Percentiles rank a stretch among this genome's conserved stretches.
These are phyloP conservation scores for Polydrusus cervinus DNA, from an alignment of 2,888 invertebrate species.

Conservation along the genomic window DNA sequence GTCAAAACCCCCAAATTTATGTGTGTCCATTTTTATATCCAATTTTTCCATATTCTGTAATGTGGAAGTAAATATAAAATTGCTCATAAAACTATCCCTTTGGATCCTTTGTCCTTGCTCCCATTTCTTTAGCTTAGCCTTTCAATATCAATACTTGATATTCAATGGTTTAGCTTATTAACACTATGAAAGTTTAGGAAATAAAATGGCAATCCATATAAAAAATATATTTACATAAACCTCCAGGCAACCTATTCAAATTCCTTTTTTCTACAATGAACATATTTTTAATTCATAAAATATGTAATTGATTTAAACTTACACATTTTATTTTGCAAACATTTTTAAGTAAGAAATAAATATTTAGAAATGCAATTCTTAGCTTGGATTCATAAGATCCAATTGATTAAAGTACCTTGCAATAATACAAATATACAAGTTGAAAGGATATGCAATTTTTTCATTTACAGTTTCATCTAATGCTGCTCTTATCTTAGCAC, in stretches of 20 bases:
- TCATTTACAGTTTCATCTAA: slow-evolving; percentile 66
- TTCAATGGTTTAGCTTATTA: too few relatives aligned
- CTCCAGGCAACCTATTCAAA: too few relatives aligned
- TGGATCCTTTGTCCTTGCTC: neutral
- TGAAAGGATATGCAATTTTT: slow-evolving; percentile 74
- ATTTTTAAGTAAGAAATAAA: too few relatives aligned
- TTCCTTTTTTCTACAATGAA: too few relatives aligned
- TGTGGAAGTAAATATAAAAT: neutral
- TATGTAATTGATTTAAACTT: too few relatives aligned
- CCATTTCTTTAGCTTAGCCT: neutral
- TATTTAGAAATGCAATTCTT: too few relatives aligned
- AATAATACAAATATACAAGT: slow-evolving; percentile 84
- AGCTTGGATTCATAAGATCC: slow-evolving; percentile 72
- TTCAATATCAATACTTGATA: too few relatives aligned
- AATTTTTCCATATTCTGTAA: neutral
- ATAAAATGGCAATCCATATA: too few relatives aligned
- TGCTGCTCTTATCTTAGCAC: slow-evolving; percentile 68
- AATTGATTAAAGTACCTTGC: slow-evolving; percentile 83
- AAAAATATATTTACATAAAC: too few relatives aligned
- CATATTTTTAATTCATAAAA: too few relatives aligned
- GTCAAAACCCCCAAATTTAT: slow-evolving; percentile 34
- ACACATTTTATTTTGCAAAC: neutral
- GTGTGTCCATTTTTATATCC: slow-evolving; percentile 16
- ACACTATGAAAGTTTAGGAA: too few relatives aligned
- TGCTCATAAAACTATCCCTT: neutral